Evolutionary conservation across 2,888 invertebrate genomes (phyloP).

Genomic region (Timema cristinae): DNA sequence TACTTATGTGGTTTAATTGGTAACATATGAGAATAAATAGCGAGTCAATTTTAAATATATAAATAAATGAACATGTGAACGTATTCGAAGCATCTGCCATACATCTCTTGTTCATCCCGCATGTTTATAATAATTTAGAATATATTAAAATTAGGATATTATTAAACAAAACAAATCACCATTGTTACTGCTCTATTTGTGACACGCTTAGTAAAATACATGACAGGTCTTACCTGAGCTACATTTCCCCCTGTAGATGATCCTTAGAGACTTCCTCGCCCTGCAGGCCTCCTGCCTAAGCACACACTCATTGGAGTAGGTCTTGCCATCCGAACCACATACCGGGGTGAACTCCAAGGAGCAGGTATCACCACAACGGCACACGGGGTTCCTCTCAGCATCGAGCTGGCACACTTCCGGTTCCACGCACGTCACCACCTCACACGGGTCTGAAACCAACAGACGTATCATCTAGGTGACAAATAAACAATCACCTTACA

Average conservation of each 20-base stretch:
- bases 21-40: too few species aligned
- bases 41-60: too few species aligned
- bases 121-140: too few species aligned
- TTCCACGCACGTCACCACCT: constrained; percentile 68
- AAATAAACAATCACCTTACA: constrained; percentile 4
- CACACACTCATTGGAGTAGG: constrained; percentile 78
- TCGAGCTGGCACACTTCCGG: constrained; percentile 82
- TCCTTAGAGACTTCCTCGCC: constrained; percentile 65
- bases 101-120: too few species aligned
- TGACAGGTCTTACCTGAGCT: constrained; percentile 58
- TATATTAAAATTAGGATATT: too few species aligned
- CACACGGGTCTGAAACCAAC: constrained; percentile 74
- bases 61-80: too few species aligned
- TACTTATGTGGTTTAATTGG: too few species aligned
- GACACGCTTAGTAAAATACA: too few species aligned
- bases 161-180: neutral
- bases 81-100: too few species aligned
- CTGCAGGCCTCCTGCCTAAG: constrained; percentile 75
- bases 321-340: constrained; percentile 74
- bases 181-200: neutral
- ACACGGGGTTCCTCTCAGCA: constrained; percentile 68
- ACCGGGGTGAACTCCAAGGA: constrained; percentile 70
- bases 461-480: too few species aligned
- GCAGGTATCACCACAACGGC: constrained; percentile 74
- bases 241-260: constrained; percentile 79